Percentiles rank a stretch among this genome's conserved stretches.
These are phyloP conservation scores for Lipophrys pholis DNA, from an alignment of 2,113 vertebrate species.

Conservation along the genomic window DNA sequence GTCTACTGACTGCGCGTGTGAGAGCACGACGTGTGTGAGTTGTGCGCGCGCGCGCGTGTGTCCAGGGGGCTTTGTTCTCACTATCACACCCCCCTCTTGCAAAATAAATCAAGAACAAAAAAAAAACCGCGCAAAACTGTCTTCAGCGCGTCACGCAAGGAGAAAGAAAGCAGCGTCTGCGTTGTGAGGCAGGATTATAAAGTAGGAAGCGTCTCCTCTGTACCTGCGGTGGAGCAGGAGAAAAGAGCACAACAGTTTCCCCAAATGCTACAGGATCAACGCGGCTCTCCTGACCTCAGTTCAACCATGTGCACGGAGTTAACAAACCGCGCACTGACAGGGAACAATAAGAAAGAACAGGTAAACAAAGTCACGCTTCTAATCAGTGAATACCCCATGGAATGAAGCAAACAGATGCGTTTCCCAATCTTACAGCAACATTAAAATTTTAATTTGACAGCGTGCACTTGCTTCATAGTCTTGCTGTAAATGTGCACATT, in stretches of 20 bases:
- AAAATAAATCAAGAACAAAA: conserved; percentile 28
- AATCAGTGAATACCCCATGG: neutral
- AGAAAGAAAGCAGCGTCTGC: neutral
- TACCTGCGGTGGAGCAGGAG: conserved; percentile 33
- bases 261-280: conserved; percentile 42
- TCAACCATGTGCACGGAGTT: conserved; percentile 9
- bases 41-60: too few relatives aligned
- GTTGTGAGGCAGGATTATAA: conserved; percentile 27
- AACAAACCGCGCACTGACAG: neutral
- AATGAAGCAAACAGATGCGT: neutral
- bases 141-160: neutral
- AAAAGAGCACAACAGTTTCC: conserved; percentile 37
- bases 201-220: conserved; percentile 22
- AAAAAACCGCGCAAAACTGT: conserved; percentile 12
- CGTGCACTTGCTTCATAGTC: too few relatives aligned
- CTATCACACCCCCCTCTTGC: conserved; percentile 23
- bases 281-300: conserved; percentile 56
- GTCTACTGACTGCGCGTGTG: conserved; percentile 8
- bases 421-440: too few relatives aligned
- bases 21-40: conserved; percentile 24
- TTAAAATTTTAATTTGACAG: too few relatives aligned
- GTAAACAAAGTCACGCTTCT: neutral
- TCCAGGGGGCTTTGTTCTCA: conserved; percentile 24
- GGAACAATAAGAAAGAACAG: neutral
- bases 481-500: too few relatives aligned